Percentiles rank a stretch among this genome's conserved stretches.
These are phyloP conservation scores for Brachionus rubens DNA, from an alignment of 1,140 invertebrate species.

Conservation along the genomic window DNA sequence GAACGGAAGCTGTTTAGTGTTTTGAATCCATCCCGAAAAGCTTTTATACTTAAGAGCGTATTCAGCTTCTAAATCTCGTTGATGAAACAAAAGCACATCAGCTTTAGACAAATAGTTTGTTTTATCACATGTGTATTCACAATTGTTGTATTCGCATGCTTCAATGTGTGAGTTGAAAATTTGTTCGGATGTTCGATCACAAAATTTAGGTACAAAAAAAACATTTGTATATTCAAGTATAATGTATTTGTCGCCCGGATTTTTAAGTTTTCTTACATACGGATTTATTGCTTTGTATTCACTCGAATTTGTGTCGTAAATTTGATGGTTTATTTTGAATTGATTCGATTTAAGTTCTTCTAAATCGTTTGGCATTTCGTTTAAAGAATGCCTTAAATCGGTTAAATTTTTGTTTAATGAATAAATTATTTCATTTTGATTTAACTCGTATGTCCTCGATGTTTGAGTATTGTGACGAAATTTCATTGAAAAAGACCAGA, in stretches of 20 bases:
- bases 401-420: too few relatives aligned
- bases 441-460: too few relatives aligned
- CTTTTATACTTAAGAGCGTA: neutral
- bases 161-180: constrained; percentile 36
- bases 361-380: neutral
- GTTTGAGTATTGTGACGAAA: too few relatives aligned
- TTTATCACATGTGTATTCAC: constrained; percentile 44
- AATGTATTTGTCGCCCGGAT: neutral
- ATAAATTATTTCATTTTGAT: too few relatives aligned
- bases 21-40: constrained; percentile 1
- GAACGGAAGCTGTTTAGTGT: constrained; percentile 22
- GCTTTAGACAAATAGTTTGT: neutral
- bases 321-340: neutral
- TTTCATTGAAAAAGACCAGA: too few relatives aligned
- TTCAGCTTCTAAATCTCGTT: constrained; percentile 36
- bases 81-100: constrained; percentile 28
- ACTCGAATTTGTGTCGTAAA: neutral
- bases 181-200: neutral
- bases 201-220: constrained; percentile 32
- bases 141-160: constrained; percentile 18
- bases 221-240: constrained; percentile 45
- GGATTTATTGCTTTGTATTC: neutral
- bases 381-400: too few relatives aligned
- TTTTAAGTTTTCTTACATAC: neutral
- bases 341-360: neutral